These are phyloP conservation scores for Ormyrus nitidulus DNA, from an alignment of 2,888 invertebrate species.

Conservation along the genomic window DNA sequence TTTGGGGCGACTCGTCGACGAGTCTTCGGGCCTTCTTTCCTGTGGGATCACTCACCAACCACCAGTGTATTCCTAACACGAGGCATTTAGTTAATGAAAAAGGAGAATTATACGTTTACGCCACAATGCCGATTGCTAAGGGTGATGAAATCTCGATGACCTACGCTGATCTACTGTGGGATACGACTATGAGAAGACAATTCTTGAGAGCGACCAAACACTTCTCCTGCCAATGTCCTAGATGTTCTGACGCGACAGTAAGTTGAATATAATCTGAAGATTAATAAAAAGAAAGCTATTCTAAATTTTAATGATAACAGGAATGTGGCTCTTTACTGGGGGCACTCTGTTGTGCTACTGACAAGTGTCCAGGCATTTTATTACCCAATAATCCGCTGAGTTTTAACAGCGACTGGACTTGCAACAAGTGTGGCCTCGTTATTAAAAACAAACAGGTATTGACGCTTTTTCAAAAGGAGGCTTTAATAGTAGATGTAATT, in stretches of 20 bases:
- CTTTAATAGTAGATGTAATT: not conserved
- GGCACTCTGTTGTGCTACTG: conserved; percentile 79
- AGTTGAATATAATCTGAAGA: not conserved
- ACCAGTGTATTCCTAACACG: conserved; percentile 83
- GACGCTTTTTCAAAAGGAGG: not conserved
- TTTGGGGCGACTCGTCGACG: conserved; percentile 72
- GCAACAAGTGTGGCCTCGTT: conserved; percentile 77
- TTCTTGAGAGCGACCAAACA: conserved; percentile 82
- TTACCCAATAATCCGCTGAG: conserved; percentile 79
- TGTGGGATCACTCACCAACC: conserved; percentile 82
- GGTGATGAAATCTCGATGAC: conserved; percentile 82
- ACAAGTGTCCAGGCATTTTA: conserved; percentile 77
- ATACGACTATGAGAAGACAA: conserved; percentile 80
- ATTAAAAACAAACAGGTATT: conserved; percentile 77
- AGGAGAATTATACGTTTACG: conserved; percentile 79
- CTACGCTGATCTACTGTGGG: conserved; percentile 83
- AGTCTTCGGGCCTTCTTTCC: conserved; percentile 82
- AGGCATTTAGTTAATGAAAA: conserved; percentile 79
- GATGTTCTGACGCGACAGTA: conserved; percentile 82
- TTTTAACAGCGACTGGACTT: conserved; percentile 78
- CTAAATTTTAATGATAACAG: conserved; percentile 60
- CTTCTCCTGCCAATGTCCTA: conserved; percentile 81
- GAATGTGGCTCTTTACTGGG: conserved; percentile 80
- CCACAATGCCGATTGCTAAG: conserved; percentile 78
- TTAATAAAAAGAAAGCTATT: not conserved